These are phyloP conservation scores for Pyrocephalus nanus DNA, from an alignment of 2,797 vertebrate species.

Conservation along the genomic window DNA sequence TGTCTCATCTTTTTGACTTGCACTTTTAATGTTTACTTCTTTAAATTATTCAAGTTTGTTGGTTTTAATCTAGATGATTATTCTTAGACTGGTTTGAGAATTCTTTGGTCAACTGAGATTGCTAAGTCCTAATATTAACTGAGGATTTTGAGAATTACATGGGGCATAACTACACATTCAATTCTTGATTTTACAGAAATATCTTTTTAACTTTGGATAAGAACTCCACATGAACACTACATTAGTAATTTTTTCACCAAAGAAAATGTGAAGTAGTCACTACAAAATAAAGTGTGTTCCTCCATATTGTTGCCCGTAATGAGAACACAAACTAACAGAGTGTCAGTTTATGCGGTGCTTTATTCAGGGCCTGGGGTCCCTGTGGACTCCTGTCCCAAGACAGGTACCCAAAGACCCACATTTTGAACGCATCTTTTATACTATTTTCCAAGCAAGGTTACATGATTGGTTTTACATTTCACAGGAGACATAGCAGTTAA, in stretches of 20 bases:
- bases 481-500: too few relatives aligned
- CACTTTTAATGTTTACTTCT: not conserved
- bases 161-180: not conserved
- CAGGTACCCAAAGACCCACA: too few relatives aligned
- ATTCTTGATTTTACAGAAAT: not conserved
- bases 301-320: too few relatives aligned
- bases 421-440: too few relatives aligned
- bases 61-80: not conserved
- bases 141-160: fast-evolving
- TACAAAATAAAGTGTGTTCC: not conserved
- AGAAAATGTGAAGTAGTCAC: not conserved
- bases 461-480: too few relatives aligned
- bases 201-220: not conserved
- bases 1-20: not conserved
- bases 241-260: not conserved
- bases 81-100: not conserved
- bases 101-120: not conserved
- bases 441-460: too few relatives aligned
- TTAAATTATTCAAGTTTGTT: not conserved
- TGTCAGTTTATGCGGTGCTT: too few relatives aligned
- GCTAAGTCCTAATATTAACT: not conserved
- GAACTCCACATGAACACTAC: not conserved
- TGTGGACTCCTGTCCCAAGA: too few relatives aligned
- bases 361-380: too few relatives aligned
- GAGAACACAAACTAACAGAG: too few relatives aligned